Base-by-base conservation (phyloP, 64 coral and sea anemone genomes). In the Montipora sp. region DNA sequence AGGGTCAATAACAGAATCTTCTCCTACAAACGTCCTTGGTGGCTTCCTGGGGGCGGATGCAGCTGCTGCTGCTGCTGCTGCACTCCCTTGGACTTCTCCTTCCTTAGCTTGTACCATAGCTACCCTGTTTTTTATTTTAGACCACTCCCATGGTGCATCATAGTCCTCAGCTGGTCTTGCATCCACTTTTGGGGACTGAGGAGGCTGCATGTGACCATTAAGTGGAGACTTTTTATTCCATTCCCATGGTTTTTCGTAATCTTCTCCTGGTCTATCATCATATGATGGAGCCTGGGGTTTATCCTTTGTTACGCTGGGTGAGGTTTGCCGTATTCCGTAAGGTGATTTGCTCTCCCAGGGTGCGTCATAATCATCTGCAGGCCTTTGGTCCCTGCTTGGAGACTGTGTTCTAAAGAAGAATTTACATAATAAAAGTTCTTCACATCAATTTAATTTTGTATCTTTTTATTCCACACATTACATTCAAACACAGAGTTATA, bases 221-320 rank as follows among this genome's bases (percentile, higher is more conserved):
- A 83, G 80, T 18, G 43, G 20, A 3, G 55, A 58, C 27, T 77
- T 81, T 74, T 80, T 70, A 53, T 23, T 89, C 89, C 89, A 97
- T 66, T 97, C 95, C 95, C 95, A 97, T 2, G 95, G 95, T 48
- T 94, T 91, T 46, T 97, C 95, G 44, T 97, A 97, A 47, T 97
- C 95, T 23, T 84, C 92, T 88, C 61, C 73, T 72, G 93, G 89
- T 36, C 95, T 69, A 18, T 53, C 59, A 27, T 97, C 95, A 16
- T 11, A 77, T 10, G 51, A 74, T 80, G 95, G 91, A 78, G 83
- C 75, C 59, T 96, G 95, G 0, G 63, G 9, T 92, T 84, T 87
- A 50, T 84, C 12, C 60, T 20, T 43, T 45, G 83, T 49, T 94
- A 92, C 10, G 59, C 73, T 88, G 82, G 47, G 75, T 89, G 92